These are phyloP conservation scores for Rhynchopsitta pachyrhyncha DNA, from an alignment of 2,113 vertebrate genomes.

Conservation along the genomic window DNA sequence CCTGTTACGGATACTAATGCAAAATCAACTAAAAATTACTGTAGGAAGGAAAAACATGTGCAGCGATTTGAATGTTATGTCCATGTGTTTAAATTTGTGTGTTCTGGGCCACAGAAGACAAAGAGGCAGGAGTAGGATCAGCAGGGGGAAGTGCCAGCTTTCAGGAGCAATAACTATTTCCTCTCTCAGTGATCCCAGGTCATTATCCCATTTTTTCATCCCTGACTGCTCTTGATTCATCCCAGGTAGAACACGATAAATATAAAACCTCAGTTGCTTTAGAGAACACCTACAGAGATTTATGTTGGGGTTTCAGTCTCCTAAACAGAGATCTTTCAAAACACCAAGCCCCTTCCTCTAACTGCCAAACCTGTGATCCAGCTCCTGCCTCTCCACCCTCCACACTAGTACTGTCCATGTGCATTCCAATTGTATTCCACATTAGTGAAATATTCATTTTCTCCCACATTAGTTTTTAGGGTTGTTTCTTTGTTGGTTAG, in stretches of 20 bases:
- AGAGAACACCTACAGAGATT: not conserved
- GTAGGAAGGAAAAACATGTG: rapidly evolving
- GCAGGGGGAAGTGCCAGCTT: not conserved
- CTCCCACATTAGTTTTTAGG: not conserved
- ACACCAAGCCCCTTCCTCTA: not conserved
- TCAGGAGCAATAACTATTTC: rapidly evolving
- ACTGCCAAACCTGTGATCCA: rapidly evolving
- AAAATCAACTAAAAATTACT: not conserved
- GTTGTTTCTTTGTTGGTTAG: not conserved
- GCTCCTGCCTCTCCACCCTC: not conserved
- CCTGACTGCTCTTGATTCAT: not conserved
- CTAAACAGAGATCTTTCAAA: not conserved
- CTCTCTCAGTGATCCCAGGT: not conserved
- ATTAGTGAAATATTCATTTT: not conserved
- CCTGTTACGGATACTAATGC: rapidly evolving
- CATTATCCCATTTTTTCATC: not conserved
- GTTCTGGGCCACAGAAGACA: not conserved
- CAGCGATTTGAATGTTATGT: not conserved
- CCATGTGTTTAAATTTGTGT: not conserved
- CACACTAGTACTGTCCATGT: not conserved
- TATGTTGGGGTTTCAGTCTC: not conserved
- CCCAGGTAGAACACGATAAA: not conserved
- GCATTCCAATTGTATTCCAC: not conserved
- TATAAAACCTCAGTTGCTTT: not conserved
- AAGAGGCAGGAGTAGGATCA: not conserved